A percentile compares a stretch with the other conserved stretches of the same genome.
Conservation (phyloP, 2,888 invertebrate species). For the Polymixis lichenea region DNA sequence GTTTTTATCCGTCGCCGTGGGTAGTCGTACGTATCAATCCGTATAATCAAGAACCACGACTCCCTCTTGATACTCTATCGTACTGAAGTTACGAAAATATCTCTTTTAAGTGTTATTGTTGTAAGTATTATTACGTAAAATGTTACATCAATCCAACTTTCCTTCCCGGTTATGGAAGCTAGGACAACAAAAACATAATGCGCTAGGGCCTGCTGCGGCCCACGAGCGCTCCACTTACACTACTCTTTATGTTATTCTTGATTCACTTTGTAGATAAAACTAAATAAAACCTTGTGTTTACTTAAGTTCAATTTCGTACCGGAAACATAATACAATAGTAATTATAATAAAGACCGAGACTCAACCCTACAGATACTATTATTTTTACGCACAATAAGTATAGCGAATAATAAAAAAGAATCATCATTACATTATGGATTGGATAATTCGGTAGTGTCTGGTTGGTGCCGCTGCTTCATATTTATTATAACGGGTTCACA, state of each 20-base stretch:
- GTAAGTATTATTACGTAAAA: slow-evolving; percentile 73
- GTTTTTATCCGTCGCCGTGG: slow-evolving; percentile 7
- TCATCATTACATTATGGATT: not conserved
- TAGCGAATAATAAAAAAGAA: not conserved
- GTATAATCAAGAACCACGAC: slow-evolving; percentile 51
- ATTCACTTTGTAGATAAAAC: slow-evolving; percentile 49
- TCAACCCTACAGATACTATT: not conserved
- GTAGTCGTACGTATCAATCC: slow-evolving; percentile 23
- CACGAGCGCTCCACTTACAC: slow-evolving; percentile 46
- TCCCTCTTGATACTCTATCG: slow-evolving; percentile 39
- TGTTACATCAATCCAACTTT: slow-evolving; percentile 77
- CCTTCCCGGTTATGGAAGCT: slow-evolving; percentile 74
- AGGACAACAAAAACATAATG: slow-evolving; percentile 75
- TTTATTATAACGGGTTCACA: not conserved
- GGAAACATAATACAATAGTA: not conserved
- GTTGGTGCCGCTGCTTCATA: too few species aligned
- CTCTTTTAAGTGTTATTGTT: slow-evolving; percentile 66
- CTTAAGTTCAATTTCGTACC: slow-evolving; percentile 21
- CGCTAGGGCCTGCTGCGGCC: slow-evolving; percentile 68
- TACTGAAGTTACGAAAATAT: slow-evolving; percentile 67
- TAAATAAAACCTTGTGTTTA: slow-evolving; percentile 36
- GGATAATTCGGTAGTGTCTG: not conserved
- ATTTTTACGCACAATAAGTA: not conserved
- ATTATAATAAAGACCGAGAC: not conserved
- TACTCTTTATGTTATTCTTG: slow-evolving; percentile 32